Evolutionary conservation across 2,797 vertebrate genomes (phyloP).

Genomic region (Sorex maritimensis): DNA sequence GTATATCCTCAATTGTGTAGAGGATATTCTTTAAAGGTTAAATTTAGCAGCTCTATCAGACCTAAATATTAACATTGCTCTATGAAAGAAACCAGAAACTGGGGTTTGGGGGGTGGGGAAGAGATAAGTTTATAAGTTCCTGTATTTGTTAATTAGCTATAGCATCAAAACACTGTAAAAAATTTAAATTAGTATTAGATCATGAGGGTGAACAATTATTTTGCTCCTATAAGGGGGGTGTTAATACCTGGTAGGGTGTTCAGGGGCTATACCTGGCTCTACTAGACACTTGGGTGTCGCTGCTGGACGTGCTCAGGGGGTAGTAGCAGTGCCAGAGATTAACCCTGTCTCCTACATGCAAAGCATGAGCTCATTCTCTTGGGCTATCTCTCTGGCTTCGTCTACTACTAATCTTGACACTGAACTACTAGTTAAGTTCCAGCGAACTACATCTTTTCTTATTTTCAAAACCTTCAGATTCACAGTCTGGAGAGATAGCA

Average conservation of each 20-base stretch:
- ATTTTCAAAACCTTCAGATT: neutral
- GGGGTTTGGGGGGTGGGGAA: too few species aligned
- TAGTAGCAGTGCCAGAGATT: too few species aligned
- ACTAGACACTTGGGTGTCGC: too few species aligned
- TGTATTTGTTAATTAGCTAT: neutral
- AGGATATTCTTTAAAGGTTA: slow-evolving; percentile 46
- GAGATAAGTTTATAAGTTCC: neutral
- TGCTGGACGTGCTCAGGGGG: too few species aligned
- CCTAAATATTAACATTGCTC: neutral
- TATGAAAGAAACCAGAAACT: neutral
- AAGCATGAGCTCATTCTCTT: too few species aligned
- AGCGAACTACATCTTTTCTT: neutral
- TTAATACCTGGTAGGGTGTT: too few species aligned
- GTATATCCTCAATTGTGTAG: neutral
- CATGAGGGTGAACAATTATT: neutral
- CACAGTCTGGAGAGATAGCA: too few species aligned
- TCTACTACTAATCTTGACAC: neutral
- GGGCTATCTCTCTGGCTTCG: too few species aligned
- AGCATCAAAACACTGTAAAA: neutral
- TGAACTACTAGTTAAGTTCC: neutral
- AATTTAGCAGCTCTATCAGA: neutral
- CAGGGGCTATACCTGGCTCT: too few species aligned
- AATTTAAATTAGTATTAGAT: slow-evolving; percentile 9
- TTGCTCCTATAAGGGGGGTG: neutral
- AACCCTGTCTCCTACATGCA: too few species aligned